Evolutionary conservation across 2,113 vertebrate species (phyloP).

Genomic region (Taurulus bubalis): DNA sequence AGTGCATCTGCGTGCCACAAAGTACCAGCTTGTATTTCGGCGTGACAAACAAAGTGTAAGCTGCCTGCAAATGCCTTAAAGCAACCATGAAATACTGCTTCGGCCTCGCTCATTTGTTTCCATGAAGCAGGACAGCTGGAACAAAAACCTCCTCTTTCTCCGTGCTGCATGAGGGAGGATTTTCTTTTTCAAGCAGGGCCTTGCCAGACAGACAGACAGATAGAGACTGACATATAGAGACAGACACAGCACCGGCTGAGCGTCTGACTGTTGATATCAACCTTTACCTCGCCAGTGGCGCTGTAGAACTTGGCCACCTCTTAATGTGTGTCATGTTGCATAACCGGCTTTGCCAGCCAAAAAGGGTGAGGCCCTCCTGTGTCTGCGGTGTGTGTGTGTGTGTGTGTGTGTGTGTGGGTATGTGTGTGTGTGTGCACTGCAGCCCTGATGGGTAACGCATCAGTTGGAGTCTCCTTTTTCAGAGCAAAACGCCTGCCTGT

Average conservation of each 20-base stretch:
- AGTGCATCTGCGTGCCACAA: not conserved
- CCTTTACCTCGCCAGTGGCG: slow-evolving; percentile 44
- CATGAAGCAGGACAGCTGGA: slow-evolving; percentile 52
- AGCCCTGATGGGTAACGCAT: slow-evolving; percentile 43
- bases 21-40: slow-evolving; percentile 25
- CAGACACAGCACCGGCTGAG: slow-evolving; percentile 10
- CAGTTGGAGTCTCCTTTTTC: slow-evolving; percentile 21
- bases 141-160: slow-evolving; percentile 39
- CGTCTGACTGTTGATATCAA: slow-evolving; percentile 43
- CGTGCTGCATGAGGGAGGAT: slow-evolving; percentile 48
- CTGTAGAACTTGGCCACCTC: slow-evolving; percentile 24
- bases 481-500: not conserved
- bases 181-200: slow-evolving; percentile 17
- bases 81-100: slow-evolving; percentile 41
- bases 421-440: slow-evolving; percentile 3
- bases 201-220: slow-evolving; percentile 32
- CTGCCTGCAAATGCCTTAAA: slow-evolving; percentile 40
- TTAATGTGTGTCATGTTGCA: slow-evolving; percentile 61
- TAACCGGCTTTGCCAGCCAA: slow-evolving; percentile 52
- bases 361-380: slow-evolving; percentile 31
- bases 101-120: slow-evolving; percentile 43
- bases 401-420: not conserved
- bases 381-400: slow-evolving; percentile 19
- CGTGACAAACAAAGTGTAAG: slow-evolving; percentile 28
- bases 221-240: slow-evolving; percentile 18